Evolutionary conservation across 2,888 invertebrate species (phyloP), one percentile per base, ranked within the genome.

Genomic region (Lissonota sp.): DNA sequence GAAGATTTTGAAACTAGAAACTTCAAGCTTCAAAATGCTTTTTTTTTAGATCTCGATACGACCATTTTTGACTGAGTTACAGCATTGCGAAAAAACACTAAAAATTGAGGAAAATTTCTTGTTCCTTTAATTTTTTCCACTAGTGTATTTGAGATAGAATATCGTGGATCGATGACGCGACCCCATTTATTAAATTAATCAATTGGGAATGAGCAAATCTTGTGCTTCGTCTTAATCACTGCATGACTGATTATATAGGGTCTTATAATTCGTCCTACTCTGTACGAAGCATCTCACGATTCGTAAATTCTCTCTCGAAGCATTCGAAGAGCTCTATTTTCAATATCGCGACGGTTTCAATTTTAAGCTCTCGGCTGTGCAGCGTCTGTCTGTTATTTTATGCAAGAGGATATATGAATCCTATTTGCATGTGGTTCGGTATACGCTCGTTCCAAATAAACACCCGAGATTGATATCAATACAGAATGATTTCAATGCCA

Each of bases 391-490:
- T 26, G 26, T 26, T 26, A 26, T 26, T 26, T 26, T 26, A 26
- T 26, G 26, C 26, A 26, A 26, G n/a, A n/a, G n/a, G n/a, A 26
- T 26, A 26, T 26, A 26, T 26, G 3, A 26, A 26, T 26, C 26
- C 26, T 26, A 26, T 26, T 26, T 26, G 26, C 26, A 26, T 26
- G 3, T 26, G 1, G 26, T 26, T 26, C 16, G 51, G 40, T 55
- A 8, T 7, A 51, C 37, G 39, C 37, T 57, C 1, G 26, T 26
- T 1, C 58, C 74, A 66, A 49, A 74, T 58, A 57, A 77, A 76
- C 71, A 76, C 10, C 10, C 12, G 67, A 83, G 67, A 70, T 66
- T 74, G 73, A 80, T 71, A 66, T 40, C 40, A 40, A 57, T 66
- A 51, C n/a, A 60, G n/a, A 46, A 70, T 44, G 2, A 14, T 69